Conservation (phyloP, 92 coral and sea anemone species). For the Porites lobata region DNA sequence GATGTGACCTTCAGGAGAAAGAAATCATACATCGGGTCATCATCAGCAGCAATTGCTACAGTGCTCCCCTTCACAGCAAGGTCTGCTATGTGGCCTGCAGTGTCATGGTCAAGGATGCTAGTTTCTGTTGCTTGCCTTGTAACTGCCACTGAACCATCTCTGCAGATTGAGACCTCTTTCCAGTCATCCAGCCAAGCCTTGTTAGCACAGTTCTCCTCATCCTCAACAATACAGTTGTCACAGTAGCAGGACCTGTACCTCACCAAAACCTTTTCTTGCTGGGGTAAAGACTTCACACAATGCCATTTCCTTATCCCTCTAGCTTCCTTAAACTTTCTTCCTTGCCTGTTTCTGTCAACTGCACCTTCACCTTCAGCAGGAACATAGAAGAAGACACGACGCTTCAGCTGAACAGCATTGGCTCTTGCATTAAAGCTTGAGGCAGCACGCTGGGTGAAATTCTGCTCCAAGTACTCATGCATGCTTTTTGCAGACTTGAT, state of each 20-base stretch:
- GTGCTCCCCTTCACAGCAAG: conserved; percentile 53
- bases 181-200: conserved; percentile 63
- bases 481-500: conserved; percentile 38
- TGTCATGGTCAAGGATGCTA: conserved; percentile 44
- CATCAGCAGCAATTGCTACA: conserved; percentile 63
- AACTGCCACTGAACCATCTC: conserved; percentile 47
- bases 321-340: conserved; percentile 30
- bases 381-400: conserved; percentile 6
- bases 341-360: conserved; percentile 15
- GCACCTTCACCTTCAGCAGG: conserved; percentile 28
- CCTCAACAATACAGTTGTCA: conserved; percentile 42
- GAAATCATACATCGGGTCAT: conserved; percentile 57
- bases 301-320: conserved; percentile 51
- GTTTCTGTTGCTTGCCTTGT: conserved; percentile 50
- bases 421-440: conserved; percentile 17
- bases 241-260: conserved; percentile 61
- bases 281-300: conserved; percentile 37
- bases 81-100: conserved; percentile 50
- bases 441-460: conserved; percentile 12
- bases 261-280: conserved; percentile 56
- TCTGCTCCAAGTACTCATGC: conserved; percentile 9
- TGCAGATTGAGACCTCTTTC: conserved; percentile 40
- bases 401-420: conserved; percentile 18
- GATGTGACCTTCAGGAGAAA: conserved; percentile 57
- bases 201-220: conserved; percentile 50